These are phyloP conservation scores for Eudyptes chrysolophus DNA, from an alignment of 2,113 vertebrate genomes.

Conservation along the genomic window DNA sequence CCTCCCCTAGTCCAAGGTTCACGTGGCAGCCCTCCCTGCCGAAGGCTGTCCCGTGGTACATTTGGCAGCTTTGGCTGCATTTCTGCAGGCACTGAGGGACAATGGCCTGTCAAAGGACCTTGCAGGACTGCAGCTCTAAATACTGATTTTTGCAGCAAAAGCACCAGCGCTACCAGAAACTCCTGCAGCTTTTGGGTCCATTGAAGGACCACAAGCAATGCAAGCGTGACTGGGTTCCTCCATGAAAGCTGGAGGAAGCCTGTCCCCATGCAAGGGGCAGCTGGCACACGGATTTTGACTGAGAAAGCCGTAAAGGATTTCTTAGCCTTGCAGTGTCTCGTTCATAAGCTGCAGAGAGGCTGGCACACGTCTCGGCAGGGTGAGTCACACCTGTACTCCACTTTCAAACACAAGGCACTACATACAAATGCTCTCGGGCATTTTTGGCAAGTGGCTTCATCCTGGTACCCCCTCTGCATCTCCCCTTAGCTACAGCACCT, in stretches of 20 bases:
- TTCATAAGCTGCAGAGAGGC: not conserved
- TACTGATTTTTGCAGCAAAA: not conserved
- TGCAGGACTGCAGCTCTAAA: not conserved
- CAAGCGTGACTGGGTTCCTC: not conserved
- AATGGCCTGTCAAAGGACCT: not conserved
- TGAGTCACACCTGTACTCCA: constrained; percentile 23
- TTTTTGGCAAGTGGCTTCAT: not conserved
- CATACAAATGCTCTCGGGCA: not conserved
- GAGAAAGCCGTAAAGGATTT: not conserved
- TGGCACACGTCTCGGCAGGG: not conserved
- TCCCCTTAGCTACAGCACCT: constrained; percentile 14
- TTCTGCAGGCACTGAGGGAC: not conserved
- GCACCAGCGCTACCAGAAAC: rapidly evolving
- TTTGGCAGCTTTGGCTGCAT: not conserved
- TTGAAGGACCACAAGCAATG: not conserved
- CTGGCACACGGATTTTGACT: not conserved
- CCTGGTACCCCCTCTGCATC: not conserved
- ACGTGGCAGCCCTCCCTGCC: rapidly evolving
- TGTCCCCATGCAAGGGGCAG: not conserved
- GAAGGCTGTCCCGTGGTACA: not conserved
- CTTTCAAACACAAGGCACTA: not conserved
- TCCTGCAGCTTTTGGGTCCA: not conserved
- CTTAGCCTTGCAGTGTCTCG: not conserved
- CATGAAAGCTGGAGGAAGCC: not conserved
- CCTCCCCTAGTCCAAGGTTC: rapidly evolving